phyloP scores from a whole-genome alignment of 2,797 vertebrate species.

The Triplophysa bombifrons region DNA sequence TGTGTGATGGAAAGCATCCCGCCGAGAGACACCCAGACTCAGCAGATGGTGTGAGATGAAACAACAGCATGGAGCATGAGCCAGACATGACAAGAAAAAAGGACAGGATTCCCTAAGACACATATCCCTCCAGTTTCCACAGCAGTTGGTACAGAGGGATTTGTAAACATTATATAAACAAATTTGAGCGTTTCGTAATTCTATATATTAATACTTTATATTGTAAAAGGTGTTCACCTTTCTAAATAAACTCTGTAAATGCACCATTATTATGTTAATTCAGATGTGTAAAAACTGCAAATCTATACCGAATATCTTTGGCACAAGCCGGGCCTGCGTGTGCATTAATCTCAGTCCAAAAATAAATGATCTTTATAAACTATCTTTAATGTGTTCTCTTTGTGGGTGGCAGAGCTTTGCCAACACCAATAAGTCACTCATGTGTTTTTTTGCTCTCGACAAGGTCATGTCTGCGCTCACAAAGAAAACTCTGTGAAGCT shows the following conservation, averaged over 20 bases:
- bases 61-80: slow-evolving; percentile 71
- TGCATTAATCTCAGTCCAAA: slow-evolving; percentile 36
- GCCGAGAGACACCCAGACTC: slow-evolving; percentile 71
- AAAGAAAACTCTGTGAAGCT: slow-evolving; percentile 47
- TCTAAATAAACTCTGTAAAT: background rate
- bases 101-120: slow-evolving; percentile 40
- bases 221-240: background rate
- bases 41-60: slow-evolving; percentile 79
- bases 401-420: slow-evolving; percentile 36
- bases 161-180: background rate
- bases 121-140: slow-evolving; percentile 32
- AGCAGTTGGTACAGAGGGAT: slow-evolving; percentile 29
- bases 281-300: background rate
- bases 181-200: background rate
- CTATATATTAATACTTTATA: no score
- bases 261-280: background rate
- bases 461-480: slow-evolving; percentile 39
- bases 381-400: slow-evolving; percentile 15
- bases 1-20: slow-evolving; percentile 48
- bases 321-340: background rate
- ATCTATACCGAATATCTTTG: background rate
- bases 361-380: slow-evolving; percentile 28
- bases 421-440: slow-evolving; percentile 41
- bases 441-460: slow-evolving; percentile 8
- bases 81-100: slow-evolving; percentile 39